Evolutionary conservation across 2,888 invertebrate genomes (phyloP), one percentile per base, ranked within the genome.

Genomic region (Noctua fimbriata): DNA sequence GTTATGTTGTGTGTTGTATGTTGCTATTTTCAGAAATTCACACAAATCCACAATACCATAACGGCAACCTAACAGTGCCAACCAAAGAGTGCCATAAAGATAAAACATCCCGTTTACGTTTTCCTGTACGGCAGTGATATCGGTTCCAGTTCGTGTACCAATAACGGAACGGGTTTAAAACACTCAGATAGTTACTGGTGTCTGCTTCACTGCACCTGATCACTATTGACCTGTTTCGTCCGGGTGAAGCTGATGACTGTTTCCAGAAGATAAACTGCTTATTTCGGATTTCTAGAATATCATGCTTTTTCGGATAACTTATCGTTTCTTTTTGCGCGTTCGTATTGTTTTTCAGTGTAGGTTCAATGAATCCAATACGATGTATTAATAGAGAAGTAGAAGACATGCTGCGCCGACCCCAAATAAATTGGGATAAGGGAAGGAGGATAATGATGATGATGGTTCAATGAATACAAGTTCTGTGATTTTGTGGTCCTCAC

Each of bases 101-200:
- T 85, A 86, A 83, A 82, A 32, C 18, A 72, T 69, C 21, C 47
- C n/a, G 36, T 75, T 76, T 81, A 82, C 69, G 71, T 73, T 67
- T 76, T 70, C 73, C 76, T 67, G 65, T 76, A 76, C 14, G 63
- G 36, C 32, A 58, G 55, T 67, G 73, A 75, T 85, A 83, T 67
- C 73, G 36, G 76, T 83, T 85, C 83, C 84, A 28, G 69, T 24
- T 65, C 76, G 79, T 83, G 63, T 67, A 77, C 69, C 86, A 86
- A 70, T 79, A 85, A 82, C 36, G 63, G 67, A 66, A 77, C 66
- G 80, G 76, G 72, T 84, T 82, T 63, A 73, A 85, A 76, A 78
- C 49, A 72, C 79, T 82, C 41, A 44, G 75, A 81, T 87, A 84
- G 84, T 84, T 63, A 82, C 79, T 76, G 65, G 67, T 77, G 79